Conservation (phyloP, 2,888 invertebrate species). For the Acanthopleura granulata region DNA sequence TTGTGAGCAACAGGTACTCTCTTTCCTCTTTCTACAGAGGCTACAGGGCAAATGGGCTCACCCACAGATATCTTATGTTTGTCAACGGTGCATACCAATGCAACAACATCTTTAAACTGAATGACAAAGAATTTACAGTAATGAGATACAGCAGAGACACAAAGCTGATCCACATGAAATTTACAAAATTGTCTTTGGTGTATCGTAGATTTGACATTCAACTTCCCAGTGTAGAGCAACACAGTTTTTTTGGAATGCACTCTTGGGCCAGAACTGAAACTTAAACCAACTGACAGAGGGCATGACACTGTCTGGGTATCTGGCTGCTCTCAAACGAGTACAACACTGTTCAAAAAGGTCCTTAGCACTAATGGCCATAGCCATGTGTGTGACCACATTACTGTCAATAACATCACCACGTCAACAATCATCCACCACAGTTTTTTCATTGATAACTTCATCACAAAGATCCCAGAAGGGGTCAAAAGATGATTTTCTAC, state of each 20-base stretch:
- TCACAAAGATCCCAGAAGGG: not conserved
- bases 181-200: too few species aligned
- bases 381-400: too few species aligned
- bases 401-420: conserved; percentile 12
- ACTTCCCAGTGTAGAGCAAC: too few species aligned
- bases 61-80: not conserved
- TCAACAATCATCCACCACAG: too few species aligned
- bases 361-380: not conserved
- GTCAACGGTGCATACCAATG: too few species aligned
- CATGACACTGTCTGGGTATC: not conserved
- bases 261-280: conserved; percentile 16
- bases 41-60: too few species aligned
- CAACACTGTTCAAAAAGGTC: not conserved
- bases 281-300: conserved; percentile 10
- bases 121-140: conserved; percentile 5
- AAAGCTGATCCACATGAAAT: conserved; percentile 2
- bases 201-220: too few species aligned
- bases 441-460: not conserved
- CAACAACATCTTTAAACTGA: too few species aligned
- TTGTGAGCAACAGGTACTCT: not conserved
- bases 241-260: not conserved
- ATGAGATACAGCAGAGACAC: not conserved
- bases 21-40: not conserved
- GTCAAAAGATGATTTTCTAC: conserved; percentile 6
- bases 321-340: too few species aligned